Base-by-base conservation (phyloP, 2,797 vertebrate species). In the Pitangus sulphuratus region DNA sequence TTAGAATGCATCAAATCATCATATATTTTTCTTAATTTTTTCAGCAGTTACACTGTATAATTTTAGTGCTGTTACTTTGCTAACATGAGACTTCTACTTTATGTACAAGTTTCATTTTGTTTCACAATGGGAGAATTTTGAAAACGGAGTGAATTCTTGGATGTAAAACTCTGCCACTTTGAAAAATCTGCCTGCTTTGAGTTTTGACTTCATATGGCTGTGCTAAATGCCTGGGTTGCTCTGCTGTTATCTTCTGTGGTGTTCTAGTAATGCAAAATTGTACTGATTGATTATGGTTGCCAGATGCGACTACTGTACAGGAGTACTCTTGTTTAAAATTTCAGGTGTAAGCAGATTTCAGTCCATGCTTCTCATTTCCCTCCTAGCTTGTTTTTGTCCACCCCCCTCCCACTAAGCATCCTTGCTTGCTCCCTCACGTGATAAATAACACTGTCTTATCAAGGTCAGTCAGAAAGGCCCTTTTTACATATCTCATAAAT, bases 401-500 rank as follows among this genome's bases (percentile, higher is more conserved):
- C 90, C 71, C 87, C 87, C 87, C 84, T 97, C 94, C 91, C 87
- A 66, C 47, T n/a, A 11, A 35, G 70, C 96, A 95, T 97, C 96
- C 93, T 94, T 81, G 94, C 96, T 84, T 92, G 40, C 84, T 96
- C 95, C 89, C 97, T 95, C 97, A 98, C 81, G 90, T 98, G 98
- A 98, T 98, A 98, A 98, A 98, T 98, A 98, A 96, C 97, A 57
- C 96, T 97, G 96, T 95, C 97, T 98, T 97, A 98, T 97, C 98
- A 98, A 98, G 98, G 98, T 98, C 98, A 98, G 95, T 97, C 69
- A 93, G 96, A 97, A 98, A 98, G 95, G 97, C 97, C 97, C 97
- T 97, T 98, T 98, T 98, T 98, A 98, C 97, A 98, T 98, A 98
- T 98, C 98, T 98, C 98, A 98, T 98, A 98, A 98, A 98, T 98